Evolutionary conservation across 2,113 vertebrate genomes (phyloP).

Genomic region (Stigmatopora argus): DNA sequence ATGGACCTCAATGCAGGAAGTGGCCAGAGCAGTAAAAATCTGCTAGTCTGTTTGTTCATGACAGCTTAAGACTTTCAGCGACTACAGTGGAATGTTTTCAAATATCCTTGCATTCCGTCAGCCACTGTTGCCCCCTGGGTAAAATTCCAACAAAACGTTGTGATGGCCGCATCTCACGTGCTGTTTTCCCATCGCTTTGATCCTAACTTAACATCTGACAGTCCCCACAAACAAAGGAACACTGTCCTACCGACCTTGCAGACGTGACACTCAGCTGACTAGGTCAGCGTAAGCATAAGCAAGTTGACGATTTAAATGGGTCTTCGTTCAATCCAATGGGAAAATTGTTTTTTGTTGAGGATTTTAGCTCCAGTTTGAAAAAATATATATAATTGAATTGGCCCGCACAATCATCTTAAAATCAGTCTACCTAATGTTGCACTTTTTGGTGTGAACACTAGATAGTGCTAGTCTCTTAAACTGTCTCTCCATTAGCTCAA

Average conservation of each 20-base stretch:
- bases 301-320: neutral
- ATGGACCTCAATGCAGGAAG: constrained; percentile 2
- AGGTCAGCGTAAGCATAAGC: neutral
- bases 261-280: constrained; percentile 7
- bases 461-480: too few relatives aligned
- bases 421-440: too few relatives aligned
- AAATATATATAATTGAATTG: too few relatives aligned
- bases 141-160: neutral
- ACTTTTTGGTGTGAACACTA: too few relatives aligned
- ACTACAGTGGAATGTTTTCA: too few relatives aligned
- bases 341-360: neutral
- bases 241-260: neutral
- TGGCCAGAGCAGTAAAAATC: neutral
- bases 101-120: too few relatives aligned
- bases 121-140: neutral
- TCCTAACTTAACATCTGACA: neutral
- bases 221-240: neutral
- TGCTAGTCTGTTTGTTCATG: neutral
- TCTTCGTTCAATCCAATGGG: neutral
- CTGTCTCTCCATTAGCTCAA: too few relatives aligned
- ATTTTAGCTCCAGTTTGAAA: neutral
- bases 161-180: neutral
- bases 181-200: neutral
- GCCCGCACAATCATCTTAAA: too few relatives aligned
- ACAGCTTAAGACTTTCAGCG: neutral